phyloP scores from a whole-genome alignment of 2,797 vertebrate species.

The Stomatorhinus walkeri region DNA sequence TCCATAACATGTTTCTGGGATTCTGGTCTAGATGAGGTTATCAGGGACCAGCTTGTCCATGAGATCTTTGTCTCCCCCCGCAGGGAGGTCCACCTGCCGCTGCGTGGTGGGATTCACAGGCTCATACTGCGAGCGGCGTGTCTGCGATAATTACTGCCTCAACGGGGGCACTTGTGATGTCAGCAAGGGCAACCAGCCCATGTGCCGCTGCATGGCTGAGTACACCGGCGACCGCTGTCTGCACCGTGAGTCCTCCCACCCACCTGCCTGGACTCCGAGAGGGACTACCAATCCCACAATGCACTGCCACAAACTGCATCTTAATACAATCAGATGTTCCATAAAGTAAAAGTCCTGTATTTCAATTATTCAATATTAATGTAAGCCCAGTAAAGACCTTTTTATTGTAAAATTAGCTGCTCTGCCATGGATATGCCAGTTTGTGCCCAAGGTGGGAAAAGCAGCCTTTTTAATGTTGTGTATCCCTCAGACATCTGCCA shows the following conservation, averaged over 20 bases:
- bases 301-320: background rate
- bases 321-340: background rate
- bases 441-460: background rate
- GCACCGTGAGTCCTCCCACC: conserved; percentile 61
- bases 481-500: conserved; percentile 47
- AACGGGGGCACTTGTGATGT: conserved; percentile 70
- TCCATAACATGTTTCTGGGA: background rate
- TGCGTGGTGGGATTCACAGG: conserved; percentile 71
- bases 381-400: background rate
- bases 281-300: background rate
- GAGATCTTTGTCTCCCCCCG: background rate
- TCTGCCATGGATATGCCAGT: background rate
- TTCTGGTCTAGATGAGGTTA: conserved; percentile 16
- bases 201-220: conserved; percentile 65
- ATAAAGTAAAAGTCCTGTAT: background rate
- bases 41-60: background rate
- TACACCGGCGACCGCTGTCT: conserved; percentile 74
- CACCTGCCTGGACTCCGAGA: background rate
- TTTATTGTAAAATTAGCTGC: background rate
- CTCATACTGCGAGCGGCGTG: conserved; percentile 61
- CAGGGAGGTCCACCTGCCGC: conserved; percentile 71
- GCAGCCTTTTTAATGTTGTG: background rate
- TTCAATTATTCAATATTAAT: background rate
- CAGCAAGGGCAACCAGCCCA: conserved; percentile 69
- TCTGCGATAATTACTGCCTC: conserved; percentile 68